phyloP scores from a whole-genome alignment of 2,113 vertebrate genomes.

The Zosterops lateralis region DNA sequence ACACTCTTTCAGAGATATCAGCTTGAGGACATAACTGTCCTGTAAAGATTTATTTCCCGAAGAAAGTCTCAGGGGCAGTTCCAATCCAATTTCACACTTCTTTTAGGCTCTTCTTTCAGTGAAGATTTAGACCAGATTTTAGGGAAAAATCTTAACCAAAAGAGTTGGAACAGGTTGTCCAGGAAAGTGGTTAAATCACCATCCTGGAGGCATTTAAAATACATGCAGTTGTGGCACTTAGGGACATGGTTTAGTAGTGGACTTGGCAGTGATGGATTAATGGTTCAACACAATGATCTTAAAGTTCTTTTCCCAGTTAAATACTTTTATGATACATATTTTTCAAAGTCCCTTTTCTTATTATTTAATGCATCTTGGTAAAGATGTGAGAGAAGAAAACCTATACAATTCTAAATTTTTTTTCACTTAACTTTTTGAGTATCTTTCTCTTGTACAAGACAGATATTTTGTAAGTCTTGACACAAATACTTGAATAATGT shows the following conservation, averaged over 20 bases:
- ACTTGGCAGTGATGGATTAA: background rate
- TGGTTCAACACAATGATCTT: fast-evolving
- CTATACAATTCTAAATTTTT: background rate
- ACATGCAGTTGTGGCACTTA: background rate
- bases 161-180: background rate
- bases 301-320: background rate
- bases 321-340: background rate
- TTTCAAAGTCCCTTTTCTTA: background rate
- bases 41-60: background rate
- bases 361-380: background rate
- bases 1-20: background rate
- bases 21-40: background rate
- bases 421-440: background rate
- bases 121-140: background rate
- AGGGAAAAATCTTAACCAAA: background rate
- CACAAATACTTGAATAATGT: background rate
- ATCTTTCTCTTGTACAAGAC: background rate
- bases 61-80: background rate
- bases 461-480: background rate
- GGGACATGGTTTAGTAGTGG: background rate
- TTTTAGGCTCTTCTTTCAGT: background rate
- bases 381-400: background rate
- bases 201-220: background rate
- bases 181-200: background rate
- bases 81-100: background rate